Conservation (phyloP, 2,113 vertebrate genomes). For the Sigmodon hispidus region DNA sequence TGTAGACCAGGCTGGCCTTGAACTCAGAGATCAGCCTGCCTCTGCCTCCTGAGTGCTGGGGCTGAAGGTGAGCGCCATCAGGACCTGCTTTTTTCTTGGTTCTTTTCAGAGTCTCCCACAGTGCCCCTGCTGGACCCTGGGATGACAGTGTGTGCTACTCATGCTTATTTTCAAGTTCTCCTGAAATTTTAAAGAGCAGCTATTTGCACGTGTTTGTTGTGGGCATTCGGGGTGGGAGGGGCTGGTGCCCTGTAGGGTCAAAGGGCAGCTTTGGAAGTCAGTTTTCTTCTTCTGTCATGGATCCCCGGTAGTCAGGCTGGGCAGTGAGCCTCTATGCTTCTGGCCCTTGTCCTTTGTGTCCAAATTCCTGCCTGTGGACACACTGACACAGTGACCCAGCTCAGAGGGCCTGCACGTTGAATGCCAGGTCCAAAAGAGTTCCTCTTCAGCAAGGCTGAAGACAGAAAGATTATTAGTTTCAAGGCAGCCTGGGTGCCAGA, state of each 20-base stretch:
- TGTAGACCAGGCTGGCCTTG: no score
- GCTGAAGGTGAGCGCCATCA: not conserved
- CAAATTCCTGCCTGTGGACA: not conserved
- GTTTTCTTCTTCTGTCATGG: not conserved
- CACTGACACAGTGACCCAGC: not conserved
- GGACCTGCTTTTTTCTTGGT: not conserved
- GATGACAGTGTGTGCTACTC: not conserved
- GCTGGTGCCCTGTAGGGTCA: no score
- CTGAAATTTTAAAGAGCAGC: not conserved
- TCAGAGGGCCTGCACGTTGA: not conserved
- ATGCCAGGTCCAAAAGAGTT: not conserved
- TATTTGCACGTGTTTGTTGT: no score
- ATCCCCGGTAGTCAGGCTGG: not conserved
- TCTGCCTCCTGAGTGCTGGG: not conserved
- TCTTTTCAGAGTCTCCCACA: not conserved
- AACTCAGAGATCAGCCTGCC: not conserved
- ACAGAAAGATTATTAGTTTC: not conserved
- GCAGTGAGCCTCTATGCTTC: not conserved
- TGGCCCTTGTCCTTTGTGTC: not conserved
- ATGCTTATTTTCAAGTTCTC: not conserved
- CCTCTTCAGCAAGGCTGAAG: not conserved
- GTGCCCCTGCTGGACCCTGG: not conserved
- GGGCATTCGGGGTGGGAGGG: no score
- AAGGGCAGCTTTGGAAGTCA: not conserved
- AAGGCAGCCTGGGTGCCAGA: not conserved